A percentile compares a stretch with the other conserved stretches of the same genome.
Evolutionary conservation across 2,113 vertebrate species (phyloP).

Genomic region (Zapornia atra): DNA sequence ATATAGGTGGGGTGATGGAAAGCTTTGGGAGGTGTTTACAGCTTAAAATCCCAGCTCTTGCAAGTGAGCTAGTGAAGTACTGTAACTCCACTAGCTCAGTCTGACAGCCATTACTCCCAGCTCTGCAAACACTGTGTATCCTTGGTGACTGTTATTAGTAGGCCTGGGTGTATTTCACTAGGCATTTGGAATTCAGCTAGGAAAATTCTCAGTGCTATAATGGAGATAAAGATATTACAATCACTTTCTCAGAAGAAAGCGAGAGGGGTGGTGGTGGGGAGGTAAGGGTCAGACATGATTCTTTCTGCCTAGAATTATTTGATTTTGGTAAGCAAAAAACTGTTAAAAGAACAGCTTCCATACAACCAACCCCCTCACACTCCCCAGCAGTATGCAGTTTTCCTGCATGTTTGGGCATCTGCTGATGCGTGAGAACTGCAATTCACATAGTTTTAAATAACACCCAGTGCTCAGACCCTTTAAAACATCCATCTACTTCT

Average conservation of each 20-base stretch:
- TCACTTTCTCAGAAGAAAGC: not conserved
- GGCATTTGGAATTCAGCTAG: constrained; percentile 54
- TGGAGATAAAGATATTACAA: constrained; percentile 8
- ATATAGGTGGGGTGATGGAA: not conserved
- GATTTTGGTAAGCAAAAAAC: not conserved
- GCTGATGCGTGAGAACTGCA: not conserved
- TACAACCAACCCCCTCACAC: no score
- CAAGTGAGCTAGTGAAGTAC: constrained; percentile 37
- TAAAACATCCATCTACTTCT: not conserved
- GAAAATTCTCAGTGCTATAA: constrained; percentile 15
- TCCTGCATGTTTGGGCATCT: not conserved
- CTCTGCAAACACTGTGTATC: constrained; percentile 53
- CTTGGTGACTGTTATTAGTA: constrained; percentile 65
- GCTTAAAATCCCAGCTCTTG: constrained; percentile 32
- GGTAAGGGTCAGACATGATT: not conserved
- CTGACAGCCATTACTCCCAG: constrained; percentile 46
- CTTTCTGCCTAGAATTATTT: not conserved
- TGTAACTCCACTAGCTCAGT: not conserved
- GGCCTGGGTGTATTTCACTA: constrained; percentile 45
- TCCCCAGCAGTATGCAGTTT: not conserved
- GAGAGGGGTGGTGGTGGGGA: no score
- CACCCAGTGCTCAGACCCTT: not conserved
- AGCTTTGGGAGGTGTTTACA: not conserved
- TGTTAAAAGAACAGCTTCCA: not conserved
- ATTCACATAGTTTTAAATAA: not conserved